Base-by-base conservation (phyloP, 2,888 invertebrate genomes). In the Busseola fusca region DNA sequence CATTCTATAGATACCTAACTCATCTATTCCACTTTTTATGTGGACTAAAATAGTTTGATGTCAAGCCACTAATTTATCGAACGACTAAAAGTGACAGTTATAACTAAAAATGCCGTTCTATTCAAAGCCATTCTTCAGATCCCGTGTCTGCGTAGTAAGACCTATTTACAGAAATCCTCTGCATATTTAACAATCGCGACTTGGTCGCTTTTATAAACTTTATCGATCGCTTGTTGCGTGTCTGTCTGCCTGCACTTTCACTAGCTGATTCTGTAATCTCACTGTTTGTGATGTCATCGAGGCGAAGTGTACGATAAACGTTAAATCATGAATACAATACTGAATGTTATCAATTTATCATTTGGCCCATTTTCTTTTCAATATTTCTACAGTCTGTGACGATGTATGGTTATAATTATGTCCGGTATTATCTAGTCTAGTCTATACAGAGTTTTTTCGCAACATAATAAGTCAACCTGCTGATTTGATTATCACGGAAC, bases 211-310 rank as follows among this genome's bases (percentile, higher is more conserved):
- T 74, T 74, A 72, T 63, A 72, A 64, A 77, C 59, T 77, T 58
- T 48, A 82, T 82, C 64, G 80, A 78, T 80, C 75, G 75, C 64
- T 56, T 57, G 68, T 79, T 75, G 80, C 78, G 80, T 80, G 84
- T 65, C 56, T 48, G 21, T 59, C 4, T 34, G n/a, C 64, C 74
- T 67, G 34, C 54, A 82, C 82, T 83, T 83, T 84, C 84, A 82
- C 83, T 62, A 58, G 57, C 50, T 54, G 72, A 72, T 74, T 69
- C 77, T 73, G 72, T 79, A 72, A 81, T 84, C 78, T 84, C 62
- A 34, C 27, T 50, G 50, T 54, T 59, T 70, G 52, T 84, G 84
- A 83, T 72, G 82, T 78, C 83, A 82, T 69, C 69, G 27, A 52
- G 34, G 57, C 62, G 52, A 34, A 66, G 68, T 74, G 57, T 58